Percentiles rank a stretch among this genome's conserved stretches.
Conservation (phyloP, 2,888 invertebrate species). For the Netelia fuscicornis region DNA sequence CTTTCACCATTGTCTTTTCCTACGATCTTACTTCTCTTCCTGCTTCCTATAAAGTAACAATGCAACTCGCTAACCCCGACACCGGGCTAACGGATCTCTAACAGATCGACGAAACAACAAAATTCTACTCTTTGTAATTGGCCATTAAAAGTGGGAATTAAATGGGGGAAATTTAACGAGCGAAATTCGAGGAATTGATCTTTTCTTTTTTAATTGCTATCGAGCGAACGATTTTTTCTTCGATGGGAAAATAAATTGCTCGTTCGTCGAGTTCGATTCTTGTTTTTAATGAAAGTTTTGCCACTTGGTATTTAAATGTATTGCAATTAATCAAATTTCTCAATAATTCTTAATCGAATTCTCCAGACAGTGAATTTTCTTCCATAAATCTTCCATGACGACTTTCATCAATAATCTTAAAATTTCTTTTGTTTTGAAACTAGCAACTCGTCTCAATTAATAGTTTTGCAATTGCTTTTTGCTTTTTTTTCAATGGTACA, state of each 20-base stretch:
- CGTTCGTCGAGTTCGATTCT: background rate
- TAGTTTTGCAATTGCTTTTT: background rate
- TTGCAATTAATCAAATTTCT: background rate
- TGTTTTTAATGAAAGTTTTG: background rate
- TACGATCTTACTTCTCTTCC: constrained; percentile 53
- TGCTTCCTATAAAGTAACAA: constrained; percentile 64
- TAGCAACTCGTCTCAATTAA: background rate
- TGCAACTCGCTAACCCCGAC: constrained; percentile 25
- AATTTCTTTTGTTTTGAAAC: background rate
- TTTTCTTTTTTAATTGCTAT: background rate
- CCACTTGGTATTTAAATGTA: background rate
- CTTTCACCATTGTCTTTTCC: constrained; percentile 61
- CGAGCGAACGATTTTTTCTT: background rate
- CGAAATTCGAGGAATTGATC: constrained; percentile 10
- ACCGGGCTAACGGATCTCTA: background rate
- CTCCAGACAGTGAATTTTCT: background rate
- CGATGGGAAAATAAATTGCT: too few relatives aligned
- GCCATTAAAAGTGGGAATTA: constrained; percentile 54
- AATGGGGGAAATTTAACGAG: constrained; percentile 51
- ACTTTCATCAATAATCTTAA: background rate
- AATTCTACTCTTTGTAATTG: constrained; percentile 43
- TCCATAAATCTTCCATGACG: background rate
- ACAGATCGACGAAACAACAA: constrained; percentile 46
- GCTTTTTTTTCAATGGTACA: constrained; percentile 23
- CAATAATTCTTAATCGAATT: background rate